A percentile compares a stretch with the other conserved stretches of the same genome.
These are phyloP conservation scores for Rhea pennata DNA, from an alignment of 2,113 vertebrate species.

Conservation along the genomic window DNA sequence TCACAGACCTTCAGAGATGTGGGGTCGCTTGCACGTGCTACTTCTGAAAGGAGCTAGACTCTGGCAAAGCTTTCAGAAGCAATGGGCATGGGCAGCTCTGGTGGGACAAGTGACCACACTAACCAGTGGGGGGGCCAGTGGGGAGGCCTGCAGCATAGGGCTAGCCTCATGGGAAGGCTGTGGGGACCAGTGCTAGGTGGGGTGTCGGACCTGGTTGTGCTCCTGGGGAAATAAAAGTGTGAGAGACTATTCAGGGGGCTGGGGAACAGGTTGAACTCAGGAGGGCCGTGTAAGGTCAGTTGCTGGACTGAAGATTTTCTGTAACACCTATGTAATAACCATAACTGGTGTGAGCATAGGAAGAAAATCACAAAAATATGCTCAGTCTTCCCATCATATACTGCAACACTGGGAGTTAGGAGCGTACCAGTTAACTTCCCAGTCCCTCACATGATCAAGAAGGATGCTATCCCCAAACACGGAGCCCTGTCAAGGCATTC, in stretches of 20 bases:
- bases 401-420: background rate
- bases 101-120: background rate
- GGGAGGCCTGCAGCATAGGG: background rate
- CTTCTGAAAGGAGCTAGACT: background rate
- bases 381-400: background rate
- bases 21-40: background rate
- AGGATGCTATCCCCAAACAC: fast-evolving
- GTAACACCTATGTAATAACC: background rate
- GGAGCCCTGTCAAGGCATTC: fast-evolving
- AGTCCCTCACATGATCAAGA: fast-evolving
- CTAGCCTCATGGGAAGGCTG: background rate
- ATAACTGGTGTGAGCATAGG: background rate
- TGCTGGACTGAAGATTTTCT: background rate
- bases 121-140: background rate
- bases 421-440: fast-evolving
- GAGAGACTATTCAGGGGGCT: background rate
- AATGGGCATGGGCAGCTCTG: background rate
- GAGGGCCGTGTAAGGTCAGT: background rate
- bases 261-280: background rate
- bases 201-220: background rate
- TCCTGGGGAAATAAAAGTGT: background rate
- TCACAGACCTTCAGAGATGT: background rate
- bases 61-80: background rate
- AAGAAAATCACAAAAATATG: background rate
- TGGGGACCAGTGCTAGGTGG: too few relatives aligned